Base-by-base conservation (phyloP, 2,113 vertebrate species). In the Cephalopterus ornatus region DNA sequence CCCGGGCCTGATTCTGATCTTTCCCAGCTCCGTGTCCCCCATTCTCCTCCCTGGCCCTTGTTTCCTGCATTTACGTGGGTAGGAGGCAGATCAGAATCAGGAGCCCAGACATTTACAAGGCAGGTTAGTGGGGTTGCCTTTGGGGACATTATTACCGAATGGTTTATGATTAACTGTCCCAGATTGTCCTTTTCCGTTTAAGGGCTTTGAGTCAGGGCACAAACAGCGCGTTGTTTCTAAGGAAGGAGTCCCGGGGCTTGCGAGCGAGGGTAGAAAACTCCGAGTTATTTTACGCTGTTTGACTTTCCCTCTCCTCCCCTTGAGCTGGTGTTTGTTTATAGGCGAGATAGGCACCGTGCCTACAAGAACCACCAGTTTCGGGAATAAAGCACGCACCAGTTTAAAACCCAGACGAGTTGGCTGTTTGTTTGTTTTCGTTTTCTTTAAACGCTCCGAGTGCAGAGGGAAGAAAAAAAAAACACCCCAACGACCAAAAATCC, bases 151-250 rank as follows among this genome's bases (percentile, higher is more conserved):
- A 79, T 93, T 93, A 88, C 71, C 79, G 66, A 49, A 58, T 9
- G 70, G 96, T 95, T 97, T 95, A 95, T 97, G 63, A 97, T 97
- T 97, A 96, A 97, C 95, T 97, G 89, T 83, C 89, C 95, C 93
- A 97, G 96, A 96, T 96, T 96, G 95, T 96, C 76, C 83, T 92
- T 95, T 97, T 94, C 95, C 93, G 93, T 93, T 88, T 46, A 4
- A 79, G 67, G 53, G 90, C 81, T 95, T 78, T 76, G 90, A 89
- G 85, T 52, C 4, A 35, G 83, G 76, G 59, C 95, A 92, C 67
- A 62, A 41, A 85, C 41, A 71, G 90, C 73, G 42, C 42, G 32
- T 71, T 91, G 81, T 95, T 93, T 77, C 81, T 7, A 12, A 59
- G 81, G 76, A 83, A 24, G 61, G 81, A 94, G 59, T 58, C 85